Evolutionary conservation across 1,140 invertebrate species (phyloP).

Genomic region (Tetramorium parvispinum): DNA sequence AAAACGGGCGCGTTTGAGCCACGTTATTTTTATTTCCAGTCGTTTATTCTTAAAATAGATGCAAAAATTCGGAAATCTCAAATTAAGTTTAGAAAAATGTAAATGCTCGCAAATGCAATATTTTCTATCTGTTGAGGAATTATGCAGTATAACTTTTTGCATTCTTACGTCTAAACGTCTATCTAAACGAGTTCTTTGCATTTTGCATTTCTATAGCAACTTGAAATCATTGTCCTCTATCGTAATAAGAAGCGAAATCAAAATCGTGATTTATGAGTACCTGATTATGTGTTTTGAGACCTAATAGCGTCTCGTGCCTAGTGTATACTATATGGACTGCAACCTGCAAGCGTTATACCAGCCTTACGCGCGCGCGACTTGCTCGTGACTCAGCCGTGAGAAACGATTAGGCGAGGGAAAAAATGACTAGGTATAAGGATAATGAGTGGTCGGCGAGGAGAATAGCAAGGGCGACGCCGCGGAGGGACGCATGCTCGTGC

Average conservation of each 20-base stretch:
- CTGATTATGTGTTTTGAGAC: neutral
- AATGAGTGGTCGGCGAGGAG: slow-evolving; percentile 74
- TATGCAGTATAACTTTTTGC: neutral
- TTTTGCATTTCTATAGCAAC: neutral
- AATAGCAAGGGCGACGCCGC: slow-evolving; percentile 44
- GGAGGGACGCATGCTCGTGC: slow-evolving; percentile 66
- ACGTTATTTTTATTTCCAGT: neutral
- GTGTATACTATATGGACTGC: neutral
- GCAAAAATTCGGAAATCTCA: neutral
- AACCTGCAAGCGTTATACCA: neutral
- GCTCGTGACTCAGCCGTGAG: slow-evolving; percentile 76
- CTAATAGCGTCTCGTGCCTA: neutral
- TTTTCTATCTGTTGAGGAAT: neutral
- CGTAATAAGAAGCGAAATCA: neutral
- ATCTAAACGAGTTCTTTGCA: neutral
- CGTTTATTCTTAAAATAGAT: neutral
- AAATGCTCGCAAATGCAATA: neutral
- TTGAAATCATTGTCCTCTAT: neutral
- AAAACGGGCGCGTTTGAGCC: neutral
- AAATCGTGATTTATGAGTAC: neutral
- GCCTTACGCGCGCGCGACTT: slow-evolving; percentile 50
- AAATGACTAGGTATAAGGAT: slow-evolving; percentile 73
- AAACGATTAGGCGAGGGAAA: slow-evolving; percentile 69
- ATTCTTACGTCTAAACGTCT: neutral
- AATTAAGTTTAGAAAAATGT: neutral